Evolutionary conservation across 1,140 invertebrate genomes (phyloP).

Genomic region (Galendromus occidentalis): DNA sequence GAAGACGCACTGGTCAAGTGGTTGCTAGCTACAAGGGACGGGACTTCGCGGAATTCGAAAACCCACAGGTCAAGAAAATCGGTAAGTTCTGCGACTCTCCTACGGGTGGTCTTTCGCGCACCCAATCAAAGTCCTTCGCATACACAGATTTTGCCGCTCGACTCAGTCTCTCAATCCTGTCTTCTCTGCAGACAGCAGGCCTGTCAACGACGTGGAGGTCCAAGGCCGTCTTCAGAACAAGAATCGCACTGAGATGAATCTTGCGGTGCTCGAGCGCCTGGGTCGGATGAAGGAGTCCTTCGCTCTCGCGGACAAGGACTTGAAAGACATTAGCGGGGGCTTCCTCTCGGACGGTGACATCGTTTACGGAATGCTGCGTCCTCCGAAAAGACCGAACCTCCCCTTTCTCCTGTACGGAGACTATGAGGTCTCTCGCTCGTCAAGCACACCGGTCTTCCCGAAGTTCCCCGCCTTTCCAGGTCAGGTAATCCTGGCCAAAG

Average conservation of each 20-base stretch:
- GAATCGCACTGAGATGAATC: neutral
- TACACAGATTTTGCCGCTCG: too few relatives aligned
- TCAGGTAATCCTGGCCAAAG: neutral
- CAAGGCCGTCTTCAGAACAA: neutral
- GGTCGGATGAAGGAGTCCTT: neutral
- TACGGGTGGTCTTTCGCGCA: too few relatives aligned
- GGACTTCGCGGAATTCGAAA: neutral
- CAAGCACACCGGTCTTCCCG: neutral
- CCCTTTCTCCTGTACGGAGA: neutral
- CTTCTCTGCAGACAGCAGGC: too few relatives aligned
- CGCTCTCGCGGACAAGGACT: neutral
- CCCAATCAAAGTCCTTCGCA: too few relatives aligned
- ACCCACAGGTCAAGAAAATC: neutral
- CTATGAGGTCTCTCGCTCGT: constrained; percentile 1
- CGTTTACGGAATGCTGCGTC: neutral
- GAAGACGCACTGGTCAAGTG: neutral
- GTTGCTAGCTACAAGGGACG: neutral
- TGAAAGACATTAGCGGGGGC: constrained; percentile 5
- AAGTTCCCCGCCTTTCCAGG: neutral
- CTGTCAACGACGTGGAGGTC: neutral
- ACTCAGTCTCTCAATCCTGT: too few relatives aligned
- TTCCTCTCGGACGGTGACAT: neutral
- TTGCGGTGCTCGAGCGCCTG: neutral
- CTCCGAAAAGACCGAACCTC: neutral
- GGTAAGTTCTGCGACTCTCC: too few relatives aligned